Evolutionary conservation across 2,888 invertebrate genomes (phyloP), one percentile per base, ranked within the genome.

Genomic region (Tiliacea aurago): DNA sequence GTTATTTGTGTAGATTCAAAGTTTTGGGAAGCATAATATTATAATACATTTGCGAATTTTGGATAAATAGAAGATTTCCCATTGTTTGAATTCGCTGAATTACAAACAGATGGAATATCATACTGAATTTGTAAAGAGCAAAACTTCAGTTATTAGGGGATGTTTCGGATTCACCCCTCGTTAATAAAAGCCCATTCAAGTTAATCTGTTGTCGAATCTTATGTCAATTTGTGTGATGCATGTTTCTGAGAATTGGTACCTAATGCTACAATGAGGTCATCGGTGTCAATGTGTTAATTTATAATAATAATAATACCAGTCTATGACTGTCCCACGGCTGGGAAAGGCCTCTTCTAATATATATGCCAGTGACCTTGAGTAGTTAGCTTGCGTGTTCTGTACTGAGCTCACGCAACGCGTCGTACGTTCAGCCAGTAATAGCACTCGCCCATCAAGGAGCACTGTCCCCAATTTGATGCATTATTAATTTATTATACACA

Each of bases 11-110:
- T 59, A 58, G 47, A 76, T 75, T 43, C 51, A 37, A 76, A 77
- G 65, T 83, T 83, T 85, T 28, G 53, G 70, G 47, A 66, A 73
- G 83, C 80, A 81, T 84, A 86, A 84, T 73, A 86, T 79, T 86
- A 84, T 69, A 85, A 84, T 81, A 84, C 28, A 81, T 84, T 86
- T 72, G 72, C 75, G 76, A 84, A 65, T 84, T 84, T 82, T 70
- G 28, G 45, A 70, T 79, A 70, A 78, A 72, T 84, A 71, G 73
- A 84, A 81, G 75, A 84, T 76, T 81, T 70, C 37, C 55, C 51
- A 61, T 63, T 76, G 70, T 76, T 76, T 43, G 43, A 70, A 64
- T 61, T 73, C 65, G 28, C 81, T 53, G 73, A 83, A 83, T 79
- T 73, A 73, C 47, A 56, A 72, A 45, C 37, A 45, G 70, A 63